Evolutionary conservation across 1,140 invertebrate species (phyloP).

Genomic region (Drosophila kepulauana): DNA sequence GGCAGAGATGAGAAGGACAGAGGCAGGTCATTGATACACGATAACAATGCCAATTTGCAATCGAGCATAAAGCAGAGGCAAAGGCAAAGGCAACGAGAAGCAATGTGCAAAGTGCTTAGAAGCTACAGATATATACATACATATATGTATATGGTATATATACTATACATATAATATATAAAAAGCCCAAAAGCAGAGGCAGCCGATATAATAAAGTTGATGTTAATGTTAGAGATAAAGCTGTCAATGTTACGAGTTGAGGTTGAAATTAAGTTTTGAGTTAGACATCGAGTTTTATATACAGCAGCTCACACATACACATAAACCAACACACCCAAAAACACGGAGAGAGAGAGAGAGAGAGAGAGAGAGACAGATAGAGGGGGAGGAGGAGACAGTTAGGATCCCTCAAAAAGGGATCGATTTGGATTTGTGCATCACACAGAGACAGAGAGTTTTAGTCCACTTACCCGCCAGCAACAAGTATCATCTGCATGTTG

Average conservation of each 20-base stretch:
- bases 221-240: constrained; percentile 4
- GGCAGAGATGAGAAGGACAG: background rate
- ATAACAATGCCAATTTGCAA: constrained; percentile 13
- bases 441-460: background rate
- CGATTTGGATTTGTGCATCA: background rate
- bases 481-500: constrained; percentile 85
- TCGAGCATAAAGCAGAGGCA: constrained; percentile 7
- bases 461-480: constrained; percentile 84
- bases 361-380: background rate
- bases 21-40: constrained; percentile 6
- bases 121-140: background rate
- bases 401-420: background rate
- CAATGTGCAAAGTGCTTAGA: constrained; percentile 29
- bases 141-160: too few species aligned
- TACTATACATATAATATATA: background rate
- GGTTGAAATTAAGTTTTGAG: background rate
- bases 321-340: constrained; percentile 17
- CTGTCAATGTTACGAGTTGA: background rate
- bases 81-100: constrained; percentile 31
- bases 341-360: background rate
- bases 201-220: background rate
- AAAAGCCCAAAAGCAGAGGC: constrained; percentile 9
- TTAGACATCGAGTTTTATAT: constrained; percentile 17
- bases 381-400: background rate
- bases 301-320: constrained; percentile 8